These are phyloP conservation scores for Macquaria ambigua DNA, from an alignment of 2,113 vertebrate species.

Conservation along the genomic window DNA sequence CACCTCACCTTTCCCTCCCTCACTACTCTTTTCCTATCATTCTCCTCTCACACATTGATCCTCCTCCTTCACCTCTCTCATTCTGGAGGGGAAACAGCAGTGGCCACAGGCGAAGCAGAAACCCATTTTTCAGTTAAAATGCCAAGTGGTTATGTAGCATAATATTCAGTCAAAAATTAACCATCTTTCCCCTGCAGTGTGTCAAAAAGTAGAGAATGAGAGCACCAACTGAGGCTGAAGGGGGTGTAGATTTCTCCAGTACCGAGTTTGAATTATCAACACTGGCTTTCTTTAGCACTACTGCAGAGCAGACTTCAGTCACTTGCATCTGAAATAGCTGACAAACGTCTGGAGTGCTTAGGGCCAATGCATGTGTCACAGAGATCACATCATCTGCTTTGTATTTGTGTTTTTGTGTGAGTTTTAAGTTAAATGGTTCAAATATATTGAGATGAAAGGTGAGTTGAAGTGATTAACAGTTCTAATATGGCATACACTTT, in stretches of 20 bases:
- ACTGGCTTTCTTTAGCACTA: slow-evolving; percentile 35
- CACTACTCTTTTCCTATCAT: slow-evolving; percentile 76
- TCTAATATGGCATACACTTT: background rate
- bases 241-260: slow-evolving; percentile 31
- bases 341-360: slow-evolving; percentile 7
- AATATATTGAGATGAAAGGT: background rate
- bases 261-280: slow-evolving; percentile 52
- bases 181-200: slow-evolving; percentile 89
- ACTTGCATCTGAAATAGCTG: slow-evolving; percentile 14
- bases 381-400: background rate
- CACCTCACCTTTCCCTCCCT: background rate
- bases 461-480: background rate
- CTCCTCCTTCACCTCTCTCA: slow-evolving; percentile 45
- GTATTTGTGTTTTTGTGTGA: background rate
- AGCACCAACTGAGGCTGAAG: slow-evolving; percentile 63
- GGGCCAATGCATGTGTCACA: background rate
- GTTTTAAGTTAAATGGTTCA: background rate
- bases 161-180: slow-evolving; percentile 97
- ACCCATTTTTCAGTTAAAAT: slow-evolving; percentile 99
- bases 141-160: slow-evolving; percentile 98
- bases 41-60: slow-evolving; percentile 44
- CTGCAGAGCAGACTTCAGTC: slow-evolving; percentile 31
- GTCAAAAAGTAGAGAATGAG: slow-evolving; percentile 87
- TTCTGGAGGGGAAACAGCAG: slow-evolving; percentile 90
- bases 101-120: slow-evolving; percentile 97